phyloP scores from a whole-genome alignment of 2,888 invertebrate species.

The Dasypolia templi region DNA sequence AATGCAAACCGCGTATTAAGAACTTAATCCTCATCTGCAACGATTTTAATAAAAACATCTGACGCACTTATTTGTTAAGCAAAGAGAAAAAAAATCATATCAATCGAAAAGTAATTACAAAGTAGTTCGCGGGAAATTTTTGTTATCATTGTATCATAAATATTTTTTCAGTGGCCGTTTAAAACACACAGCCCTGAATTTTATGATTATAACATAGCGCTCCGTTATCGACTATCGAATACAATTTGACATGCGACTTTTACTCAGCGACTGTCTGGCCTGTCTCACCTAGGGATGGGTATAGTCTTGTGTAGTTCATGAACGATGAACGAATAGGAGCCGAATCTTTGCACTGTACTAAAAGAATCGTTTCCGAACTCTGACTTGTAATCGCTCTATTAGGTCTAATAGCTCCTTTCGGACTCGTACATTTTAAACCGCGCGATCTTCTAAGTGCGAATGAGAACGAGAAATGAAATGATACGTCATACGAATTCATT shows the following conservation, averaged over 20 bases:
- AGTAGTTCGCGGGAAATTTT: conserved; percentile 79
- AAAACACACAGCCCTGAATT: conserved; percentile 53
- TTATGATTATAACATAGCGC: conserved; percentile 54
- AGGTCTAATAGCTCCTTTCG: too few relatives aligned
- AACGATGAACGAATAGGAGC: too few relatives aligned
- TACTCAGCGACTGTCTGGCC: too few relatives aligned
- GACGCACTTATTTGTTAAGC: conserved; percentile 73
- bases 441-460: too few relatives aligned
- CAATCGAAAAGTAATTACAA: conserved; percentile 84
- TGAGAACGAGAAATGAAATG: too few relatives aligned
- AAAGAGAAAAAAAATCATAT: conserved; percentile 65
- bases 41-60: conserved; percentile 78
- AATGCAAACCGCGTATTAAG: conserved; percentile 80
- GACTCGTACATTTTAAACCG: too few relatives aligned
- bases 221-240: conserved; percentile 59
- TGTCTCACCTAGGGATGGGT: too few relatives aligned
- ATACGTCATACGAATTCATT: too few relatives aligned
- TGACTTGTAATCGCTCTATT: too few relatives aligned
- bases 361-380: too few relatives aligned
- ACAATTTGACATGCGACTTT: conserved; percentile 57
- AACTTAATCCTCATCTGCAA: conserved; percentile 87
- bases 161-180: conserved; percentile 65
- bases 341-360: too few relatives aligned
- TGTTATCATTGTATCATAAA: conserved; percentile 78
- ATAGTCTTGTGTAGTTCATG: too few relatives aligned